phyloP scores from a whole-genome alignment of 2,113 vertebrate species.

The Herpetotheres cachinnans region DNA sequence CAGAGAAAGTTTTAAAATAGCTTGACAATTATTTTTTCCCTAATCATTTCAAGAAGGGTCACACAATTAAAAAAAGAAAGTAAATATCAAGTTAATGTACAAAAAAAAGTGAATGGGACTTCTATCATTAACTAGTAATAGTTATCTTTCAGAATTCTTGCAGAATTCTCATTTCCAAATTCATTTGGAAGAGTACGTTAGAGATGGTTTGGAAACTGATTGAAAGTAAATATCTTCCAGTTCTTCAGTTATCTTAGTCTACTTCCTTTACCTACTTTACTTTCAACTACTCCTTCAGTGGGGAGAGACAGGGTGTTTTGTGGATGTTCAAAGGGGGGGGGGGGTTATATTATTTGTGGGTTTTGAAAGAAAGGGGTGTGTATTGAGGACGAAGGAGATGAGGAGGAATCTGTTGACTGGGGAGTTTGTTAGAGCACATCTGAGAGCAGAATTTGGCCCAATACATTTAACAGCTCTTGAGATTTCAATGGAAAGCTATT shows the following conservation, averaged over 20 bases:
- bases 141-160: not conserved
- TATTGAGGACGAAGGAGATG: not conserved
- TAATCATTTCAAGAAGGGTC: not conserved
- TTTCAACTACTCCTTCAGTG: not conserved
- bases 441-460: not conserved
- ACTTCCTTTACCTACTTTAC: not conserved
- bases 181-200: not conserved
- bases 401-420: not conserved
- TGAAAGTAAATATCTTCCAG: not conserved
- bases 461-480: not conserved
- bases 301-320: not conserved
- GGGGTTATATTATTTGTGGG: not conserved
- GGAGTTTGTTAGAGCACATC: not conserved
- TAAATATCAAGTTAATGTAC: not conserved
- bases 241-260: not conserved
- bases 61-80: not conserved
- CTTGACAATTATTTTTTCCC: not conserved
- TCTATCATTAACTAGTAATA: not conserved
- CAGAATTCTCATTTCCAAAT: not conserved
- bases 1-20: not conserved
- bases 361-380: not conserved
- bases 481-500: not conserved
- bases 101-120: not conserved
- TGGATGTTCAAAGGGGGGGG: rapidly evolving
- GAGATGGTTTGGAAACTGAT: not conserved